Evolutionary conservation across 2,113 vertebrate genomes (phyloP).

Genomic region (Carettochelys insculpta): DNA sequence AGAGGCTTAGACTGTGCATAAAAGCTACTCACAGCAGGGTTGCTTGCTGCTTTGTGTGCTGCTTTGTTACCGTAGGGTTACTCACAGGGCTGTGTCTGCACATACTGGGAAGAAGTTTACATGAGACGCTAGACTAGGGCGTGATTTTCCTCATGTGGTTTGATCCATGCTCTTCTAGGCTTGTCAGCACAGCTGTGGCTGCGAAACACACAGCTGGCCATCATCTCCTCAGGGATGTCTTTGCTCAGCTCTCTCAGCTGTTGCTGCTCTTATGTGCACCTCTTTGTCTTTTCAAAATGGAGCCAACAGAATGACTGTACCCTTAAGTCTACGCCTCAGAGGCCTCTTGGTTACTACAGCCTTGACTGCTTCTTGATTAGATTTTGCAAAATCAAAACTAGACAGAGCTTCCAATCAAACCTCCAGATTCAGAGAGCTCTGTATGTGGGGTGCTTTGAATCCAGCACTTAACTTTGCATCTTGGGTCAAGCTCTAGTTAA

Average conservation of each 20-base stretch:
- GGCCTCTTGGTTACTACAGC: background rate
- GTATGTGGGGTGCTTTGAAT: background rate
- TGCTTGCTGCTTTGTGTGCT: conserved; percentile 37
- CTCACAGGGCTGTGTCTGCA: conserved; percentile 45
- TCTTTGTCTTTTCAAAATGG: background rate
- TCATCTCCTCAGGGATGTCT: background rate
- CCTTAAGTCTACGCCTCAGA: background rate
- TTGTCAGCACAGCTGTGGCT: background rate
- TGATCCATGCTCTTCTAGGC: background rate
- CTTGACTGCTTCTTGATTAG: background rate
- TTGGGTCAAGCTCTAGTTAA: background rate
- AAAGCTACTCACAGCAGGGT: conserved; percentile 57
- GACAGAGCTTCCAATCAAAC: background rate
- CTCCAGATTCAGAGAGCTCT: background rate
- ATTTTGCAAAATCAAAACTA: background rate
- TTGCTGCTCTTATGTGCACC: background rate
- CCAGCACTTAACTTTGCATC: background rate
- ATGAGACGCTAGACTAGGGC: conserved; percentile 37
- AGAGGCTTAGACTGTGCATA: conserved; percentile 53
- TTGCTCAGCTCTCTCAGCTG: background rate
- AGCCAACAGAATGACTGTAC: background rate
- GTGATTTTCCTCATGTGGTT: conserved; percentile 49
- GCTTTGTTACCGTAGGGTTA: background rate
- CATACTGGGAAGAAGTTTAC: conserved; percentile 58
- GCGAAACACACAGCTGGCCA: background rate